These are phyloP conservation scores for Anolis sagrei DNA, from an alignment of 2,113 vertebrate genomes.

Conservation along the genomic window DNA sequence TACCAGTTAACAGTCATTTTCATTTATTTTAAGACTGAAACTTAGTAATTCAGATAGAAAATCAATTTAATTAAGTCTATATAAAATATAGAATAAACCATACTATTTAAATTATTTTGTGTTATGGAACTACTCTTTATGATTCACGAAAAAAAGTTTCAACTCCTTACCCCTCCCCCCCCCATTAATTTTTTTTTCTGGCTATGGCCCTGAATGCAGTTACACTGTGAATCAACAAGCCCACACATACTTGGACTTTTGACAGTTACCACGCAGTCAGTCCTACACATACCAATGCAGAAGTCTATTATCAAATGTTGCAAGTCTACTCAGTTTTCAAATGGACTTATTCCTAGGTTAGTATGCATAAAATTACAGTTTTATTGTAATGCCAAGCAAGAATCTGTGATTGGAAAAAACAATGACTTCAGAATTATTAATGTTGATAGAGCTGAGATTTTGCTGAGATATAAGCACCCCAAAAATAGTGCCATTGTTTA, in stretches of 20 bases:
- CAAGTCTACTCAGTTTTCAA: background rate
- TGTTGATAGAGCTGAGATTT: background rate
- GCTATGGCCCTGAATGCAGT: no score
- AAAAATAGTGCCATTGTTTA: slow-evolving; percentile 42
- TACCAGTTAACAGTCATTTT: no score
- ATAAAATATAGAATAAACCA: no score
- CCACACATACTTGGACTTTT: background rate
- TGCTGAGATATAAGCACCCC: background rate
- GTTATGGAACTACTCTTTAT: no score
- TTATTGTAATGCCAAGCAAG: slow-evolving; percentile 6
- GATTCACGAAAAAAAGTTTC: no score
- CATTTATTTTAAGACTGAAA: no score
- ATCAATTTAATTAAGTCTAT: no score
- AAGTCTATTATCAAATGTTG: background rate
- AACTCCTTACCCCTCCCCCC: no score
- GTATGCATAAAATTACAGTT: background rate
- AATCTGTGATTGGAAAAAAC: background rate
- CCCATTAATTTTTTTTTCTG: no score
- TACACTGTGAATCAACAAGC: no score
- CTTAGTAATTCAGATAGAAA: no score
- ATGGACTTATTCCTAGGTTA: background rate
- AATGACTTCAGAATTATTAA: background rate
- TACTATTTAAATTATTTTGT: no score
- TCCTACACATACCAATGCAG: background rate
- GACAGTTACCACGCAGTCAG: background rate